Evolutionary conservation across 2,888 invertebrate genomes (phyloP).

Genomic region (Sympetrum striolatum): DNA sequence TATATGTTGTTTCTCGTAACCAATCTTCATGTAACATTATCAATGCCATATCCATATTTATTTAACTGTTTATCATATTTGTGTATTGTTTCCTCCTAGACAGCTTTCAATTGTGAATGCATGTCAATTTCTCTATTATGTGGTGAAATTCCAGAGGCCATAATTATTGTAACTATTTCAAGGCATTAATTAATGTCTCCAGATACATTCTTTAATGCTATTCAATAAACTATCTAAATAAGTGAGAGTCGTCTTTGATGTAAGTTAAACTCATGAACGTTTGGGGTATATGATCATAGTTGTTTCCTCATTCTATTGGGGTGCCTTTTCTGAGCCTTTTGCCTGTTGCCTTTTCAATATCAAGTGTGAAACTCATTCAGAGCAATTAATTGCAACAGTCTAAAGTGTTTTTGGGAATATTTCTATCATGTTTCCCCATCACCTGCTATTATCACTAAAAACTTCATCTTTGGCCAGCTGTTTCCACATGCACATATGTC

Average conservation of each 20-base stretch:
- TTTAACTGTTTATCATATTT: not conserved
- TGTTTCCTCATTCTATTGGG: constrained; percentile 13
- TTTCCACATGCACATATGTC: not conserved
- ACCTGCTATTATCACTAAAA: not conserved
- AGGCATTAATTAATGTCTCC: not conserved
- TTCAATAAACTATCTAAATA: not conserved
- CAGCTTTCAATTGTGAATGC: not conserved
- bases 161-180: not conserved
- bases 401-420: constrained; percentile 11
- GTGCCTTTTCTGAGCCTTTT: constrained; percentile 34
- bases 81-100: not conserved
- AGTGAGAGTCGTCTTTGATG: constrained; percentile 1
- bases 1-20: not conserved
- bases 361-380: not conserved
- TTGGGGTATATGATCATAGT: not conserved
- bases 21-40: not conserved
- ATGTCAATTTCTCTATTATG: not conserved
- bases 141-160: not conserved
- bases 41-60: not conserved
- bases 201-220: constrained; percentile 6
- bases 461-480: not conserved
- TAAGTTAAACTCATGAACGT: not conserved
- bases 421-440: constrained; percentile 1
- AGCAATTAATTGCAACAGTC: not conserved
- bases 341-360: constrained; percentile 26